phyloP scores from a whole-genome alignment of 1,140 invertebrate genomes.

The Druon quercuslanigerum region DNA sequence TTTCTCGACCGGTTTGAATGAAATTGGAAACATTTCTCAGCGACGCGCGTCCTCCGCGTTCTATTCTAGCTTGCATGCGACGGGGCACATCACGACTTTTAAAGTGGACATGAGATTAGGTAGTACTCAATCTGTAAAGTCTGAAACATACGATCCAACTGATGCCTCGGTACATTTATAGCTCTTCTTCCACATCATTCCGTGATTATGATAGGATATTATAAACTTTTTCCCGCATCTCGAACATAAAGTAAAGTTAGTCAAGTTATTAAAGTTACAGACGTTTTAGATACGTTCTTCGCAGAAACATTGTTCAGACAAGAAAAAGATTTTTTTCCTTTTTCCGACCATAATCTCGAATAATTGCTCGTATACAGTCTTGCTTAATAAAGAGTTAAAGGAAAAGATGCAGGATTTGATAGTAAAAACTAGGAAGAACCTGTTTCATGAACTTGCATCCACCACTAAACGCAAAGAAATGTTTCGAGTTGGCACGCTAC shows the following conservation, averaged over 20 bases:
- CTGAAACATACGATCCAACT: slow-evolving; percentile 47
- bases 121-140: slow-evolving; percentile 42
- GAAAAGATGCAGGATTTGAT: neutral
- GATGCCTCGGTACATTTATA: slow-evolving; percentile 49
- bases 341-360: slow-evolving; percentile 50
- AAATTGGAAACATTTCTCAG: slow-evolving; percentile 74
- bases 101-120: slow-evolving; percentile 43
- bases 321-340: slow-evolving; percentile 41
- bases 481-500: slow-evolving; percentile 5
- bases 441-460: neutral
- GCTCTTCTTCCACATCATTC: slow-evolving; percentile 16
- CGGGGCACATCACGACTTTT: slow-evolving; percentile 43
- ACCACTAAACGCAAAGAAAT: neutral
- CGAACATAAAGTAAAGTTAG: neutral
- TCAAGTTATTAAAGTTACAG: neutral
- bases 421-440: slow-evolving; percentile 3
- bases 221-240: neutral
- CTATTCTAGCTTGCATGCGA: slow-evolving; percentile 31
- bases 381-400: slow-evolving; percentile 59
- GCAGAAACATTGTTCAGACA: neutral
- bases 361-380: slow-evolving; percentile 63
- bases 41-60: slow-evolving; percentile 35
- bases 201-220: neutral
- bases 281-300: neutral
- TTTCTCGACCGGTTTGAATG: slow-evolving; percentile 65